Base-by-base conservation (phyloP, 92 coral and sea anemone species). In the Diadumene lineata region DNA sequence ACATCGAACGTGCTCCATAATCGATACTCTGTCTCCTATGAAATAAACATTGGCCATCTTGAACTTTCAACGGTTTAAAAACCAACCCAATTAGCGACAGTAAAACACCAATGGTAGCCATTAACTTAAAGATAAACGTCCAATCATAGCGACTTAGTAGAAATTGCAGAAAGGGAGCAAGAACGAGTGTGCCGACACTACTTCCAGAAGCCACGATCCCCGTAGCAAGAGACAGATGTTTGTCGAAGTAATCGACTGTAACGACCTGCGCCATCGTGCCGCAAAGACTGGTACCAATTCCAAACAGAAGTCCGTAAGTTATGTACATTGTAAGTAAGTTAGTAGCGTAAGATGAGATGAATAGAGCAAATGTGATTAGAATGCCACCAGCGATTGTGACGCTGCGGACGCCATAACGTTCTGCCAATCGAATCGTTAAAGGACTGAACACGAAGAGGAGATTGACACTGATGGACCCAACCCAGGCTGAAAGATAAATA, bases 161-260 rank as follows among this genome's bases (percentile, higher is more conserved):
- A 34, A 72, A 77, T 73, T 94, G 97, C 15, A 92, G 62, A 0
- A 92, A 77, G 1, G 98, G 98, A 30, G 98, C 91, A 11, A 94
- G 84, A 11, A 79, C 78, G 11, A 94, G 82, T 10, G 97, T 92
- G 13, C 98, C 98, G 30, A 94, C 75, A 43, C 97, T 92, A 30
- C 98, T 84, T 1, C 98, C 98, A 0, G 98, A 92, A 0, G 97
- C 97, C 3, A 91, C 87, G n/a, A 94, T 83, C 10, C 98, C 98
- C 17, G 97, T 94, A 29, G 98, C 97, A 16, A 94, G 60, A 73
- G 93, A 86, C n/a, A 92, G 80, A 58, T 92, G 92, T 46, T 86
- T 86, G 31, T 94, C 96, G 69, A 94, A 94, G 62, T 92, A 92
- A 23, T 92, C 92, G 27, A 89, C 89, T 0, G 92, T 85, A 10